These are phyloP conservation scores for Nudaria mundana DNA, from an alignment of 2,888 invertebrate genomes.

Conservation along the genomic window DNA sequence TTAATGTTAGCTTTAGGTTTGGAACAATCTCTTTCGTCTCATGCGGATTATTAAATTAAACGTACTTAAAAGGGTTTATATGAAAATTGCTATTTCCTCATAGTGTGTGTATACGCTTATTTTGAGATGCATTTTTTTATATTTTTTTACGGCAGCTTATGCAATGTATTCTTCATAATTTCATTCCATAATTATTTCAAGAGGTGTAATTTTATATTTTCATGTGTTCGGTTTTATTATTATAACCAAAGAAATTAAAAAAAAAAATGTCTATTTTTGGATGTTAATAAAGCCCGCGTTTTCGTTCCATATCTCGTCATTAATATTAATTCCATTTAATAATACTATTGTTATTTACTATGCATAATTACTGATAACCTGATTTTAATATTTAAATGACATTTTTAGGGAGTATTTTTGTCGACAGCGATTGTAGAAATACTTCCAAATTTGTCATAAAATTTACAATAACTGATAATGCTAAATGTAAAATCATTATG, in stretches of 20 bases:
- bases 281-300: conserved; percentile 37
- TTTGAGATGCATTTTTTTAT: conserved; percentile 72
- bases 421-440: conserved; percentile 53
- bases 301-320: conserved; percentile 58
- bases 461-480: conserved; percentile 51
- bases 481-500: conserved; percentile 62
- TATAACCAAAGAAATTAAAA: conserved; percentile 74
- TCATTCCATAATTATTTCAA: conserved; percentile 66
- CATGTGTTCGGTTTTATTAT: conserved; percentile 60
- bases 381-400: conserved; percentile 54
- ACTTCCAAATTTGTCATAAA: conserved; percentile 63
- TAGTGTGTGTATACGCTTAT: conserved; percentile 65
- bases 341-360: conserved; percentile 63
- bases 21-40: conserved; percentile 58
- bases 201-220: conserved; percentile 50
- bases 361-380: conserved; percentile 70
- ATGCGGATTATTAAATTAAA: conserved; percentile 64
- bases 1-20: conserved; percentile 59
- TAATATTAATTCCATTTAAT: conserved; percentile 60
- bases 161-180: conserved; percentile 60
- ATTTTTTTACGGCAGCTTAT: conserved; percentile 74
- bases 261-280: conserved; percentile 49
- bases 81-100: conserved; percentile 50
- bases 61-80: conserved; percentile 74
- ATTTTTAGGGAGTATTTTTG: conserved; percentile 70